These are phyloP conservation scores for Chloroceryle aenea DNA, from an alignment of 2,113 vertebrate genomes.

Conservation along the genomic window DNA sequence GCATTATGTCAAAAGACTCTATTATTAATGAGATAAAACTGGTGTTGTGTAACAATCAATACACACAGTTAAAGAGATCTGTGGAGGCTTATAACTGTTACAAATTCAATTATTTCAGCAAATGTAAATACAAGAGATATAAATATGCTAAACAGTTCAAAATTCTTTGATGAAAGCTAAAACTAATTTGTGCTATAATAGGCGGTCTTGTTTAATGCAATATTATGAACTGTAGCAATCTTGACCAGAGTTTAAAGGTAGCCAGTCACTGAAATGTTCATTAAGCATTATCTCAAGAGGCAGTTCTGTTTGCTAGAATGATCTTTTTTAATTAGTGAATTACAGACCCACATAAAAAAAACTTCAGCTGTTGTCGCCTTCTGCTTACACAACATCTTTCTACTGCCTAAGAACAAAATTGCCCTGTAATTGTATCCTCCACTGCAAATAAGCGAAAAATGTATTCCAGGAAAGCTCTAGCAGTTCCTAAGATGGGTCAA, in stretches of 20 bases:
- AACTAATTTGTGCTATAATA: constrained; percentile 38
- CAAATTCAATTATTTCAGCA: constrained; percentile 70
- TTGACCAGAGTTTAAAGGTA: constrained; percentile 54
- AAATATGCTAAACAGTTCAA: constrained; percentile 54
- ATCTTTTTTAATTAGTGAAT: constrained; percentile 56
- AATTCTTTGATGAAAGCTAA: constrained; percentile 35
- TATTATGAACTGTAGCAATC: constrained; percentile 40
- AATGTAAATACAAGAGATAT: constrained; percentile 61
- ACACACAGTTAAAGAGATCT: not conserved
- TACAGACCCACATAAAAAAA: constrained; percentile 39
- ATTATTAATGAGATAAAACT: constrained; percentile 68
- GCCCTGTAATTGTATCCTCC: constrained; percentile 26
- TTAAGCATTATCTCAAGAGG: constrained; percentile 67
- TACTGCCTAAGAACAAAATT: constrained; percentile 31
- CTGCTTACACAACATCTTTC: constrained; percentile 44
- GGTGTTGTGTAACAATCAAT: constrained; percentile 49
- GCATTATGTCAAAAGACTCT: constrained; percentile 20
- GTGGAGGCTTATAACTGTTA: constrained; percentile 24
- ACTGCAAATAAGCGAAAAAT: not conserved
- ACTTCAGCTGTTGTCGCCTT: constrained; percentile 4
- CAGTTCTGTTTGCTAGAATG: constrained; percentile 58
- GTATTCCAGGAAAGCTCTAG: not conserved
- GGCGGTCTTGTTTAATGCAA: constrained; percentile 24
- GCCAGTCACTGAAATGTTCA: constrained; percentile 60
- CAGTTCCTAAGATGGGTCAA: not conserved